phyloP scores from a whole-genome alignment of 1,140 invertebrate species.

The Philopotamus ludificatus region DNA sequence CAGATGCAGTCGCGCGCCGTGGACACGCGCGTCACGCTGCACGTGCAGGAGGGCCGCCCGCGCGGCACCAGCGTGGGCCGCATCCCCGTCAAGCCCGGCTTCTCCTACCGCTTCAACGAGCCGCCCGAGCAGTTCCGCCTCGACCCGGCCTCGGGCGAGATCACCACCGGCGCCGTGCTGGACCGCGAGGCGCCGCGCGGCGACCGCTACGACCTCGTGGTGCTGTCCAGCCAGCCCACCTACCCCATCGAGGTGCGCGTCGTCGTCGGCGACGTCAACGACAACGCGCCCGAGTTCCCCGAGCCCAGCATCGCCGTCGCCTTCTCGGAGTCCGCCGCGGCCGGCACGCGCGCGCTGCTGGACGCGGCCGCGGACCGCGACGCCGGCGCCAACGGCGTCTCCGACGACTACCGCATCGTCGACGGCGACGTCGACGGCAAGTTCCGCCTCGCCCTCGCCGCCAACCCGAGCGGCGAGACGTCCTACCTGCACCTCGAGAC shows the following conservation, averaged over 20 bases:
- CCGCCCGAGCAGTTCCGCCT: constrained; percentile 79
- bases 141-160: constrained; percentile 78
- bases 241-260: constrained; percentile 91
- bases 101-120: constrained; percentile 90
- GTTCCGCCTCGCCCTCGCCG: constrained; percentile 82
- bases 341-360: constrained; percentile 79
- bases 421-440: constrained; percentile 84
- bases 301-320: constrained; percentile 80
- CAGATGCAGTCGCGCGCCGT: constrained; percentile 85
- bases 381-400: constrained; percentile 80
- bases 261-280: constrained; percentile 82
- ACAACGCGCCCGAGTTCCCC: constrained; percentile 87
- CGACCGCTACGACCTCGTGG: constrained; percentile 84
- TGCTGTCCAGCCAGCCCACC: constrained; percentile 87
- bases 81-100: constrained; percentile 83
- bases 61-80: constrained; percentile 77
- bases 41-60: constrained; percentile 80
- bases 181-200: constrained; percentile 76
- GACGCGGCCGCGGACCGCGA: constrained; percentile 88
- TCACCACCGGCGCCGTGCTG: constrained; percentile 75
- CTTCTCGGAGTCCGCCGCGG: constrained; percentile 87
- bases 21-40: constrained; percentile 80
- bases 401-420: constrained; percentile 84
- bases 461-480: constrained; percentile 83
- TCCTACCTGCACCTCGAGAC: constrained; percentile 89